A percentile compares a stretch with the other conserved stretches of the same genome.
phyloP scores from a whole-genome alignment of 1,140 invertebrate genomes.

The Hyphantria cunea region DNA sequence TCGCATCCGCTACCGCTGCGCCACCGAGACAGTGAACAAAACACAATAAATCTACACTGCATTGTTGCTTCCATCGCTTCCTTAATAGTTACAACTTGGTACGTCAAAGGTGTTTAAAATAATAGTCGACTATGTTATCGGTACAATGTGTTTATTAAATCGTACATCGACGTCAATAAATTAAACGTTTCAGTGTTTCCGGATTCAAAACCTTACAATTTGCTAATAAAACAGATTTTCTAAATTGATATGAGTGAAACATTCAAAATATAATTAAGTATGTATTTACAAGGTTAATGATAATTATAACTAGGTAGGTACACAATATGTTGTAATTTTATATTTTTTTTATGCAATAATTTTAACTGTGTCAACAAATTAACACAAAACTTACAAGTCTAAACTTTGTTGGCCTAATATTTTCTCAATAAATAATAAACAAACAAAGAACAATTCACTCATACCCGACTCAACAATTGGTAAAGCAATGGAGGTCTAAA shows the following conservation, averaged over 20 bases:
- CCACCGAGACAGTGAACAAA: too few species aligned
- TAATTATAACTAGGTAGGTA: conserved; percentile 56
- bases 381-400: conserved; percentile 44
- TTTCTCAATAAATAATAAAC: conserved; percentile 27
- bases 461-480: conserved; percentile 30
- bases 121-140: conserved; percentile 39
- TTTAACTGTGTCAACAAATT: conserved; percentile 48
- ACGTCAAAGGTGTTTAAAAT: conserved; percentile 5
- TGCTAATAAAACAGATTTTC: conserved; percentile 71
- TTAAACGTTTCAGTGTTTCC: conserved; percentile 64
- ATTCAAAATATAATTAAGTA: conserved; percentile 75
- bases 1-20: too few species aligned
- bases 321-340: conserved; percentile 42
- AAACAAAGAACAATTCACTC: conserved; percentile 34
- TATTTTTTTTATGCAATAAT: conserved; percentile 44
- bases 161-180: conserved; percentile 72
- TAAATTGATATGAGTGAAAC: conserved; percentile 77
- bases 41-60: too few species aligned
- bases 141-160: conserved; percentile 76
- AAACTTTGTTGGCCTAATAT: conserved; percentile 52
- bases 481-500: conserved; percentile 24
- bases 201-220: conserved; percentile 69
- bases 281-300: conserved; percentile 68
- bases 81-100: too few species aligned
- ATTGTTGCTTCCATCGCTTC: too few species aligned